Conservation (phyloP, 2,113 vertebrate genomes). For the Plecturocebus donacophilus region DNA sequence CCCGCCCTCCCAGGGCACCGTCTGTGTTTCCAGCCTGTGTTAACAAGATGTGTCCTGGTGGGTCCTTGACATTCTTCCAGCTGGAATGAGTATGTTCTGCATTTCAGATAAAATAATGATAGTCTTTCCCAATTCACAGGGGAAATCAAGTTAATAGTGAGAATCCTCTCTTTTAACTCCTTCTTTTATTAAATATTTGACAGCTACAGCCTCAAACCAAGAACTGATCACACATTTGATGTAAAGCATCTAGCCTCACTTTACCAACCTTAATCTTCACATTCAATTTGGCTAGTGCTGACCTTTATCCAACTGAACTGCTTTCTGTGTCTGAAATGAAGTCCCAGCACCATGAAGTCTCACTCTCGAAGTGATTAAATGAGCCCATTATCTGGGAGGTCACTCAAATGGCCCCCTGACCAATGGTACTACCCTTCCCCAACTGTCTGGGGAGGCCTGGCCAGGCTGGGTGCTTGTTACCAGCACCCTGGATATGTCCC, state of each 20-base stretch:
- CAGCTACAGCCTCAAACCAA: neutral
- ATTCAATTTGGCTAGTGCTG: neutral
- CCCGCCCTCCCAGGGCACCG: neutral
- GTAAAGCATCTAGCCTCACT: neutral
- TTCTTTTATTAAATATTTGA: neutral
- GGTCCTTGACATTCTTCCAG: neutral
- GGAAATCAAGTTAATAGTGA: neutral
- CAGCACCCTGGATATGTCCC: neutral
- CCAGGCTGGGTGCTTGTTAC: neutral
- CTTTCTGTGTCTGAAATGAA: neutral
- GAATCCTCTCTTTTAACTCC: neutral
- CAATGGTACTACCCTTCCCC: too few relatives aligned
- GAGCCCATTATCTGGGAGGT: neutral
- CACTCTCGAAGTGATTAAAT: neutral
- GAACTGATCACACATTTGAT: neutral
- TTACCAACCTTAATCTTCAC: neutral
- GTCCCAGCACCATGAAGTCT: neutral
- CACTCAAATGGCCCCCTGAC: neutral
- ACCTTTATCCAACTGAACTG: neutral
- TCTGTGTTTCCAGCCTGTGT: neutral
- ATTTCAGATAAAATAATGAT: neutral
- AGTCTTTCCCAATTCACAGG: neutral
- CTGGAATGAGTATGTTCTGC: neutral
- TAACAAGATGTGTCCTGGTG: neutral
- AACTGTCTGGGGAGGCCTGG: neutral